Conservation (phyloP, 2,797 vertebrate species). For the Cossypha niveicapilla region DNA sequence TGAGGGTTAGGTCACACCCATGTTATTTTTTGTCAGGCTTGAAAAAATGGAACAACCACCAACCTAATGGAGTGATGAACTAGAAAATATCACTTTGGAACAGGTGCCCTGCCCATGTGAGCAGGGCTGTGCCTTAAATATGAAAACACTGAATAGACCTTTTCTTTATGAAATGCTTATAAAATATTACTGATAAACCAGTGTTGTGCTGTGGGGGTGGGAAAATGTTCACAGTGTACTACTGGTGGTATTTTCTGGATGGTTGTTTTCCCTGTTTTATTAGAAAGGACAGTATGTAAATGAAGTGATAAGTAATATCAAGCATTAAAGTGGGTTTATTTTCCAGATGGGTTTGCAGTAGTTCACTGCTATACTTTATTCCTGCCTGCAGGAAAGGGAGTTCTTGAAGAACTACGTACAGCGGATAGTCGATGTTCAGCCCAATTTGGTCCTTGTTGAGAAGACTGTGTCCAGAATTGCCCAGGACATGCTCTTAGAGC, state of each 20-base stretch:
- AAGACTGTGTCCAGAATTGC: conserved; percentile 98
- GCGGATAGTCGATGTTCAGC: conserved; percentile 93
- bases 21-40: neutral
- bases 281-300: neutral
- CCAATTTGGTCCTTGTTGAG: conserved; percentile 94
- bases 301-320: neutral
- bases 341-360: neutral
- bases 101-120: neutral
- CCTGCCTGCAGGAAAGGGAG: conserved; percentile 86
- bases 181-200: neutral
- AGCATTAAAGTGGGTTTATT: neutral
- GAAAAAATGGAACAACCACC: neutral
- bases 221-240: neutral
- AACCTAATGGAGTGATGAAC: neutral
- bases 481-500: conserved; percentile 96
- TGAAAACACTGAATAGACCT: neutral
- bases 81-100: neutral
- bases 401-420: conserved; percentile 98
- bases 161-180: neutral
- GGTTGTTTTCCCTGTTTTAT: neutral
- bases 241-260: neutral
- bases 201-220: neutral
- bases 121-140: neutral
- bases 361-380: neutral
- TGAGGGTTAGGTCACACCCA: neutral